Evolutionary conservation across 2,888 invertebrate genomes (phyloP).

Genomic region (Operophtera brumata): DNA sequence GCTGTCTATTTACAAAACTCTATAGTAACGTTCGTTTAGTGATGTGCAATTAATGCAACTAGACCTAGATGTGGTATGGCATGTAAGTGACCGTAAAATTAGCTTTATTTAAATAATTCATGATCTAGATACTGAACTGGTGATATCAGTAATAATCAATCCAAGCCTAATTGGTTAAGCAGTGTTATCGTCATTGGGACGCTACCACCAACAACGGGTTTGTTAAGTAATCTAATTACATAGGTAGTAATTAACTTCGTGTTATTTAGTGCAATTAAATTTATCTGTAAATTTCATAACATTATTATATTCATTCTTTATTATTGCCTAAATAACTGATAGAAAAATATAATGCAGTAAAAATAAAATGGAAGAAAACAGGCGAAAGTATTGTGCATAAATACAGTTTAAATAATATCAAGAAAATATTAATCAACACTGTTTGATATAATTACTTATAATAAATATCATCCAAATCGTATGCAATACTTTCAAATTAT

Average conservation of each 20-base stretch:
- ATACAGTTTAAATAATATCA: constrained; percentile 35
- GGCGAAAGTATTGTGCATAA: constrained; percentile 71
- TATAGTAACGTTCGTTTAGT: constrained; percentile 25
- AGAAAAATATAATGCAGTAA: constrained; percentile 49
- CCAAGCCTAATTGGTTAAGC: constrained; percentile 64
- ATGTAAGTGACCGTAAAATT: constrained; percentile 47
- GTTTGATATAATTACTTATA: constrained; percentile 44
- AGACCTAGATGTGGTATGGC: constrained; percentile 19
- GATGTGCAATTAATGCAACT: constrained; percentile 23
- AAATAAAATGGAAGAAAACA: constrained; percentile 60
- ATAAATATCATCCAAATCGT: constrained; percentile 57
- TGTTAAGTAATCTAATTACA: constrained; percentile 61
- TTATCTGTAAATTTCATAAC: constrained; percentile 56
- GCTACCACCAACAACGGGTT: constrained; percentile 64
- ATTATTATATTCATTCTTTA: constrained; percentile 66
- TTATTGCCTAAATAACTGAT: constrained; percentile 63
- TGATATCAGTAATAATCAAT: constrained; percentile 33
- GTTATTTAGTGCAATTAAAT: constrained; percentile 71
- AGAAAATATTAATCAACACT: constrained; percentile 54
- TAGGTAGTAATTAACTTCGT: constrained; percentile 57
- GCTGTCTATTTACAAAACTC: constrained; percentile 27
- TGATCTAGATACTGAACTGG: constrained; percentile 24
- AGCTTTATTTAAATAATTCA: constrained; percentile 45
- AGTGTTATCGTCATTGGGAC: constrained; percentile 74
- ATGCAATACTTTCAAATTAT: constrained; percentile 55